Percentiles rank a stretch among this genome's conserved stretches.
phyloP scores from a whole-genome alignment of 2,888 invertebrate genomes.

The Chrysina gloriosa region DNA sequence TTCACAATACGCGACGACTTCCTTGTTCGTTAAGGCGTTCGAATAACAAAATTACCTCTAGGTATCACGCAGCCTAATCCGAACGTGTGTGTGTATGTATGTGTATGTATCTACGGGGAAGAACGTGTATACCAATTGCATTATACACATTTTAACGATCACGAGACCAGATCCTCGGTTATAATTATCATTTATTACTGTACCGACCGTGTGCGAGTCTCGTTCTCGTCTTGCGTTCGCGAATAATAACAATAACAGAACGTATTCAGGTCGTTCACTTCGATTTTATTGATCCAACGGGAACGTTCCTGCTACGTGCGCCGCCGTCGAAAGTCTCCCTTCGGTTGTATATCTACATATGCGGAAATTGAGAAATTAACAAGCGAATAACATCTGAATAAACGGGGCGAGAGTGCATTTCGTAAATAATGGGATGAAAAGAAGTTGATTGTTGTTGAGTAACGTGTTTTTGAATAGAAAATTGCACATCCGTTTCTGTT shows the following conservation, averaged over 20 bases:
- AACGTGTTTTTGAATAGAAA: not conserved
- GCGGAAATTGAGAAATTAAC: too few species aligned
- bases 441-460: not conserved
- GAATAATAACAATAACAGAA: slow-evolving; percentile 29
- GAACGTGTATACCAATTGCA: not conserved
- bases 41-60: not conserved
- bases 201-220: not conserved
- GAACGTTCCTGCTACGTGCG: not conserved
- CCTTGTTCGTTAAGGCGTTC: slow-evolving; percentile 13
- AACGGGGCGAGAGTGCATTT: not conserved
- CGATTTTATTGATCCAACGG: slow-evolving; percentile 14
- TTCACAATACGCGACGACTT: not conserved
- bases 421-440: not conserved
- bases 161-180: not conserved
- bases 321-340: not conserved
- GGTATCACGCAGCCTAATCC: not conserved
- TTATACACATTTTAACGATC: slow-evolving; percentile 1
- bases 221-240: slow-evolving; percentile 7
- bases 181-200: slow-evolving; percentile 23
- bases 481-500: slow-evolving; percentile 30
- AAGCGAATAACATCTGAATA: too few species aligned
- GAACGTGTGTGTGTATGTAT: not conserved
- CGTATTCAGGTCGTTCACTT: slow-evolving; percentile 26
- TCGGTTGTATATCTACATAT: too few species aligned
- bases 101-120: not conserved